phyloP scores from a whole-genome alignment of 1,140 invertebrate genomes.

The Thalassaphorura encarpata region DNA sequence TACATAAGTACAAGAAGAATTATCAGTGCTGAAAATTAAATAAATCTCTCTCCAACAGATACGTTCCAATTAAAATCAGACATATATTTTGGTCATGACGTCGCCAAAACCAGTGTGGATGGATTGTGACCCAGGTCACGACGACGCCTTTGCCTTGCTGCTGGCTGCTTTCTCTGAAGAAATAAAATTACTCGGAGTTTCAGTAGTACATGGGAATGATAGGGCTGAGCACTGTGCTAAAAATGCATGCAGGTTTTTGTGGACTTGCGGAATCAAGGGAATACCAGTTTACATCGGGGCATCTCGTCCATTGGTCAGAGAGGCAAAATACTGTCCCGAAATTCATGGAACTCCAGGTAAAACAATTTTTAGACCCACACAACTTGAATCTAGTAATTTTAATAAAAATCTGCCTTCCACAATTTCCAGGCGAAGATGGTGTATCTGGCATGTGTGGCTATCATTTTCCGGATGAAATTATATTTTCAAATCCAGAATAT shows the following conservation, averaged over 20 bases:
- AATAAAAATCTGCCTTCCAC: not conserved
- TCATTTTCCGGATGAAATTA: constrained; percentile 18
- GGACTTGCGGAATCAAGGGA: constrained; percentile 17
- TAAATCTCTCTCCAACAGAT: no score
- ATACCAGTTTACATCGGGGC: constrained; percentile 10
- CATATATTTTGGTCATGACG: no score
- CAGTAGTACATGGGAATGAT: constrained; percentile 23
- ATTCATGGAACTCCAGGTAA: constrained; percentile 12
- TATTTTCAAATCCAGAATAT: not conserved
- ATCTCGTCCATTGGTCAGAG: constrained; percentile 5
- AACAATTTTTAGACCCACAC: not conserved
- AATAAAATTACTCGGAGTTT: constrained; percentile 12
- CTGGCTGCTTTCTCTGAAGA: constrained; percentile 6
- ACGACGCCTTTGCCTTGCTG: constrained; percentile 18
- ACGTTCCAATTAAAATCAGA: no score
- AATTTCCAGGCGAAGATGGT: constrained; percentile 10
- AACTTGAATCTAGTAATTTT: not conserved
- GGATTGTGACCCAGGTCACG: constrained; percentile 23
- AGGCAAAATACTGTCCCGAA: constrained; percentile 17
- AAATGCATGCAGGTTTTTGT: constrained; percentile 12
- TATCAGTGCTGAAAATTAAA: no score
- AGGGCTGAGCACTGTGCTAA: constrained; percentile 11
- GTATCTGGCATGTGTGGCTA: constrained; percentile 23
- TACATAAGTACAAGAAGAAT: no score
- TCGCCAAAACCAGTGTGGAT: constrained; percentile 7